Evolutionary conservation across 2,888 invertebrate genomes (phyloP).

Genomic region (Patella depressa): DNA sequence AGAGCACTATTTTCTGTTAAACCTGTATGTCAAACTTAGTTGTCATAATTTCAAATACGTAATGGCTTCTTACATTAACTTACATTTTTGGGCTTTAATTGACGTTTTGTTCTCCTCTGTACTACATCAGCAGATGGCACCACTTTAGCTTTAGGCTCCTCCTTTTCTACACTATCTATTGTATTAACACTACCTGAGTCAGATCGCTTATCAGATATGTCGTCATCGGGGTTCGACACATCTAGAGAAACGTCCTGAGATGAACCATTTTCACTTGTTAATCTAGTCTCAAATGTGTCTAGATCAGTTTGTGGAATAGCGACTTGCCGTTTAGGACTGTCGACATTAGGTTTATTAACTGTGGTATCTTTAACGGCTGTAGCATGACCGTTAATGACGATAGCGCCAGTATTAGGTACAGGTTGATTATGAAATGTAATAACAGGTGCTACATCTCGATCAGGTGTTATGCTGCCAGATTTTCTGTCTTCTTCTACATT

Average conservation of each 20-base stretch:
- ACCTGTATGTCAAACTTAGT: too few species aligned
- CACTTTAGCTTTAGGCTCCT: constrained; percentile 33
- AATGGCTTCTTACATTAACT: constrained; percentile 30
- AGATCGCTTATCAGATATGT: constrained; percentile 53
- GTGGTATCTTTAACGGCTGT: constrained; percentile 41
- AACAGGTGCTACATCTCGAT: constrained; percentile 12
- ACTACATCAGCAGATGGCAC: constrained; percentile 1
- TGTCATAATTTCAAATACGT: too few species aligned
- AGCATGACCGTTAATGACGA: constrained; percentile 59
- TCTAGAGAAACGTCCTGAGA: constrained; percentile 40
- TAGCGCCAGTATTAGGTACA: constrained; percentile 46
- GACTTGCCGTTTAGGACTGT: constrained; percentile 32
- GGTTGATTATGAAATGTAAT: constrained; percentile 55
- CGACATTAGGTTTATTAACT: constrained; percentile 29
- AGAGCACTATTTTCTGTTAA: too few species aligned
- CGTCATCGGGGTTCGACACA: constrained; percentile 55
- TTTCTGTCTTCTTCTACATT: constrained; percentile 47
- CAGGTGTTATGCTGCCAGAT: constrained; percentile 6
- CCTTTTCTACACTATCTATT: constrained; percentile 55
- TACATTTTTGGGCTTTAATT: constrained; percentile 51
- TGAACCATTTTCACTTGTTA: constrained; percentile 37
- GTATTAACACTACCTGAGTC: constrained; percentile 61
- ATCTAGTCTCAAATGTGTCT: constrained; percentile 60
- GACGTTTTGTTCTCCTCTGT: constrained; percentile 35
- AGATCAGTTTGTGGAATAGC: constrained; percentile 61